phyloP scores from a whole-genome alignment of 2,888 invertebrate species.

The Ypsolopha scabrella region DNA sequence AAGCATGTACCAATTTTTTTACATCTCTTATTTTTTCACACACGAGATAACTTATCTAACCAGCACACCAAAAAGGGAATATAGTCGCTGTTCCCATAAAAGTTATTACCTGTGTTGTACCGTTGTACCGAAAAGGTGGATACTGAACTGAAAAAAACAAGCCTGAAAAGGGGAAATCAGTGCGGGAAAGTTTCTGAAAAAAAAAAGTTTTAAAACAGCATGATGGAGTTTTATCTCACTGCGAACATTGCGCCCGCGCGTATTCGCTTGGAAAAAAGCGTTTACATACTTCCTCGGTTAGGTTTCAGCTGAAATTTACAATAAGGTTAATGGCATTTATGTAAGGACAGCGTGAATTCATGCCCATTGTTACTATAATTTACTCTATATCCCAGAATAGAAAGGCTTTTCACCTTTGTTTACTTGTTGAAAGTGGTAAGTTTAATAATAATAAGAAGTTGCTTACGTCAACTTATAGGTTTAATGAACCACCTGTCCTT shows the following conservation, averaged over 20 bases:
- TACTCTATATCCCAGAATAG: too few species aligned
- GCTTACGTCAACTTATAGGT: too few species aligned
- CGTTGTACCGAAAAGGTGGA: background rate
- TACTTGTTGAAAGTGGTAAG: too few species aligned
- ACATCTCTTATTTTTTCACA: too few species aligned
- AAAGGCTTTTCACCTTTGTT: too few species aligned
- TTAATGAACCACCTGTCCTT: too few species aligned
- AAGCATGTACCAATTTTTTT: too few species aligned
- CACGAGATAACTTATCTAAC: too few species aligned
- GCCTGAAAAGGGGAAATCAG: conserved; percentile 2
- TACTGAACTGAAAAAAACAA: background rate
- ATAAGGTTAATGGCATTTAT: background rate
- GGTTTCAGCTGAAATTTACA: background rate
- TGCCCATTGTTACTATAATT: too few species aligned
- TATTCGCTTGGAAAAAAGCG: background rate
- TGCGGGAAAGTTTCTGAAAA: background rate
- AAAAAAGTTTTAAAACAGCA: conserved; percentile 1
- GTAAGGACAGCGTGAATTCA: background rate
- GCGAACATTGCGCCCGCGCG: background rate
- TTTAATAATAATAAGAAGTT: too few species aligned
- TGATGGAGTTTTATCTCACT: conserved; percentile 5
- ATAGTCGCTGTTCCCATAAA: too few species aligned
- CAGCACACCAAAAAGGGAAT: background rate
- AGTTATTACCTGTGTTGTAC: background rate
- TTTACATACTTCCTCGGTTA: background rate